Base-by-base conservation (phyloP, 2,888 invertebrate genomes). In the Podotricha telesiphe region DNA sequence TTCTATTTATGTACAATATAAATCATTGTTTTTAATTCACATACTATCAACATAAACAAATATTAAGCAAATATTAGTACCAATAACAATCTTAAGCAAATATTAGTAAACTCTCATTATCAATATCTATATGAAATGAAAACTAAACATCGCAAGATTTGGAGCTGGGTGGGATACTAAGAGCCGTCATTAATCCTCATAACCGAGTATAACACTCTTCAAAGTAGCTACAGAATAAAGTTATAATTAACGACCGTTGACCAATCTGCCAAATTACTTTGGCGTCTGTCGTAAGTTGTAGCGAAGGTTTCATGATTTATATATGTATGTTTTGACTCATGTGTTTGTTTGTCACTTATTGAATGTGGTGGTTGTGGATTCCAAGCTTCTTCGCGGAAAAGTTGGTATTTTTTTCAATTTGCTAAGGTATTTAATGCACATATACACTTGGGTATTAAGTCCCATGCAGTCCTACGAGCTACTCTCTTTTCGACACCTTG, bases 121-220 rank as follows among this genome's bases (percentile, higher is more conserved):
- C 56, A 56, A 34, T 56, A 56, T 19, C 11, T 20, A 22, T 58
- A 40, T 42, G 15, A 56, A 19, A 40, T 13, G 37, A 37, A 37
- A 37, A 42, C 20, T 19, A 19, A 11, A 58, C n/a, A 40, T 20
- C 17, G n/a, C 19, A 34, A 48, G 48, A 62, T 34, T 55, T 47
- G 47, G 40, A 47, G 28, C 37, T 42, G 58, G 55, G 22, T 15
- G 61, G 53, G 53, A 61, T 20, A 61, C 61, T 19, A 48, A 67
- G 61, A 68, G 62, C 70, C 62, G 67, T 72, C 73, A 72, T 73
- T 72, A 72, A 72, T 73, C 70, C 70, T 73, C 66, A 73, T 73
- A 72, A 72, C 64, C 61, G 64, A 65, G 62, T 68, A 56, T 64
- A 61, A 53, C 72, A 67, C 65, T 70, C 61, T 64, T 72, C 70